phyloP scores from a whole-genome alignment of 2,797 vertebrate genomes.

The Labeo calbasu region DNA sequence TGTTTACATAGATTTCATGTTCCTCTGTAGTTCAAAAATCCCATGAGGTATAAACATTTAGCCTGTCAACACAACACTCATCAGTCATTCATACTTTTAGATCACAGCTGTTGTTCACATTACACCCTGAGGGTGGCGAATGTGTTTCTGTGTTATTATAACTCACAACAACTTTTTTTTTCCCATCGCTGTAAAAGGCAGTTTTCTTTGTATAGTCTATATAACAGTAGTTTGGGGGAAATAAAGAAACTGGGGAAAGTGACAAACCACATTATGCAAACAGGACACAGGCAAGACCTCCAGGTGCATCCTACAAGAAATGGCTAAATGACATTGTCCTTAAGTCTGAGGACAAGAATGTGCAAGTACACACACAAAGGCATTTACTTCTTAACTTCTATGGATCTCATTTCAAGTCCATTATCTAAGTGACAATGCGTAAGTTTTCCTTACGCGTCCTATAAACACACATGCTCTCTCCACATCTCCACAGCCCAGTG shows the following conservation, averaged over 20 bases:
- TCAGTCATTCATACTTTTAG: neutral
- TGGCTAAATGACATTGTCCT: slow-evolving; percentile 8
- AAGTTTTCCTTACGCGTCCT: slow-evolving; percentile 30
- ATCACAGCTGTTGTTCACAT: slow-evolving; percentile 13
- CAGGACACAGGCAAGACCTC: slow-evolving; percentile 38
- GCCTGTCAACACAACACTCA: neutral
- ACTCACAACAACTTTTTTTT: neutral
- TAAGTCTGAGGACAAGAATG: slow-evolving; percentile 15
- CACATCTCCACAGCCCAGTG: slow-evolving; percentile 36
- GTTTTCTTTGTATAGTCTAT: neutral
- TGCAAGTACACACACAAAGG: slow-evolving; percentile 28
- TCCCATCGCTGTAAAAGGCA: neutral
- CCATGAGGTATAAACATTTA: neutral
- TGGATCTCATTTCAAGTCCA: slow-evolving; percentile 37
- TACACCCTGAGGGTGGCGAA: slow-evolving; percentile 5
- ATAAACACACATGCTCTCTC: slow-evolving; percentile 30
- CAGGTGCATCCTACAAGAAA: slow-evolving; percentile 64
- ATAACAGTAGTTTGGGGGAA: neutral
- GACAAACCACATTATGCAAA: slow-evolving; percentile 16
- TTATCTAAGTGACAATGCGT: slow-evolving; percentile 37
- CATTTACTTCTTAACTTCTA: slow-evolving; percentile 21
- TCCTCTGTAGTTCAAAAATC: neutral
- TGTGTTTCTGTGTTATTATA: neutral
- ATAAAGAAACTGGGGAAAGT: neutral
- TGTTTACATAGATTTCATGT: neutral